These are phyloP conservation scores for Harpalus rufipes DNA, from an alignment of 2,888 invertebrate species.

Conservation along the genomic window DNA sequence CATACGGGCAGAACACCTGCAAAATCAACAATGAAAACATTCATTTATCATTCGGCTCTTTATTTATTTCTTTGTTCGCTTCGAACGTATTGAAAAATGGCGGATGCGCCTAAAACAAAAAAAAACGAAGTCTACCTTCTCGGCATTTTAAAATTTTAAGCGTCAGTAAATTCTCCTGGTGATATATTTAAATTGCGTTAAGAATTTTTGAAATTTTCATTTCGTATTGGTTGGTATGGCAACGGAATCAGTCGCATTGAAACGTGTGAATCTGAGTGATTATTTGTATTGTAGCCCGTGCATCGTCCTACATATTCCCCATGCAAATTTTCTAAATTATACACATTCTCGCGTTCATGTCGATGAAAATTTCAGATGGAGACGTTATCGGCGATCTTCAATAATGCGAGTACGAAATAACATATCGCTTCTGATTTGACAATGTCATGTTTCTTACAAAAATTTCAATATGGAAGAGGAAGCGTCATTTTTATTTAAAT, in stretches of 20 bases:
- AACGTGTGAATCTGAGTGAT: slow-evolving; percentile 31
- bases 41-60: background rate
- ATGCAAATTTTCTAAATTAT: slow-evolving; percentile 63
- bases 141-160: background rate
- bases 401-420: slow-evolving; percentile 57
- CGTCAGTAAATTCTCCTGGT: background rate
- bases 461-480: slow-evolving; percentile 20
- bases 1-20: background rate
- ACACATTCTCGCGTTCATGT: slow-evolving; percentile 52
- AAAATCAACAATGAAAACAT: background rate
- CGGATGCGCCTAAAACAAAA: background rate
- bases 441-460: slow-evolving; percentile 35
- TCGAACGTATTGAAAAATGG: background rate
- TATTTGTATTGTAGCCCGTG: slow-evolving; percentile 38
- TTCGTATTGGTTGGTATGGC: background rate
- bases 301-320: slow-evolving; percentile 47
- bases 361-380: slow-evolving; percentile 51
- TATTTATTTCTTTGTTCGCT: background rate
- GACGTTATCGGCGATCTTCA: slow-evolving; percentile 51
- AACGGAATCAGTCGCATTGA: slow-evolving; percentile 37
- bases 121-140: background rate
- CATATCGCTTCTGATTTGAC: slow-evolving; percentile 50
- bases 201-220: slow-evolving; percentile 15
- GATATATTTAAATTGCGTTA: slow-evolving; percentile 17
- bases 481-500: slow-evolving; percentile 6